Percentiles rank a stretch among this genome's conserved stretches.
Conservation (phyloP, 2,113 vertebrate genomes). For the Abramis brama region DNA sequence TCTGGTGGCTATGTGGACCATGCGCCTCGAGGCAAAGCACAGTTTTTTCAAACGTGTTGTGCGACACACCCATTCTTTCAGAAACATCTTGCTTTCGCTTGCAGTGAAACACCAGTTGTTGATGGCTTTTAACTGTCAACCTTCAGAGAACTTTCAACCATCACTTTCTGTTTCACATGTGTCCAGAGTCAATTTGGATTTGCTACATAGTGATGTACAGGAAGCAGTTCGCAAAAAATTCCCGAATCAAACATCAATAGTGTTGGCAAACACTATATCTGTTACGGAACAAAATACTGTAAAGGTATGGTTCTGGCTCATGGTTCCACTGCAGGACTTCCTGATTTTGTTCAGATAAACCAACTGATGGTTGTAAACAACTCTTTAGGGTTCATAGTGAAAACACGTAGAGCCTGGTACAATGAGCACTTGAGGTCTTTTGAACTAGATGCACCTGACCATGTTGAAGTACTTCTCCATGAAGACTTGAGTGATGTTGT, state of each 20-base stretch:
- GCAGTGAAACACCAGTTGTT: neutral
- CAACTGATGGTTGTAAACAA: neutral
- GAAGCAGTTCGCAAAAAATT: neutral
- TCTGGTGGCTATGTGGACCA: conserved; percentile 22
- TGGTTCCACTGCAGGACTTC: conserved; percentile 14
- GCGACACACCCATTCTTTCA: conserved; percentile 15
- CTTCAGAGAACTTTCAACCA: conserved; percentile 21
- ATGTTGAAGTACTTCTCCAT: neutral
- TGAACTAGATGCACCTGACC: neutral
- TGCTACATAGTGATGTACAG: neutral
- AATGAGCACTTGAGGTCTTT: conserved; percentile 1
- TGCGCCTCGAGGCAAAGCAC: too few species aligned
- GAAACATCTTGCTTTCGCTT: conserved; percentile 4
- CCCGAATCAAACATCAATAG: neutral
- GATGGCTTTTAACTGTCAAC: neutral
- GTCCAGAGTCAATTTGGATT: neutral
- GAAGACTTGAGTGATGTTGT: neutral
- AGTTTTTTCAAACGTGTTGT: conserved; percentile 28
- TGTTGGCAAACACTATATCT: neutral
- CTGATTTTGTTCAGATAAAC: conserved; percentile 2
- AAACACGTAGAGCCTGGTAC: neutral
- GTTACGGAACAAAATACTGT: neutral
- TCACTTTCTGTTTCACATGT: conserved; percentile 23
- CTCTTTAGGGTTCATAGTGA: neutral
- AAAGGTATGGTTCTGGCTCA: conserved; percentile 8